These are phyloP conservation scores for Thunnus albacares DNA, from an alignment of 2,797 vertebrate species.

Conservation along the genomic window DNA sequence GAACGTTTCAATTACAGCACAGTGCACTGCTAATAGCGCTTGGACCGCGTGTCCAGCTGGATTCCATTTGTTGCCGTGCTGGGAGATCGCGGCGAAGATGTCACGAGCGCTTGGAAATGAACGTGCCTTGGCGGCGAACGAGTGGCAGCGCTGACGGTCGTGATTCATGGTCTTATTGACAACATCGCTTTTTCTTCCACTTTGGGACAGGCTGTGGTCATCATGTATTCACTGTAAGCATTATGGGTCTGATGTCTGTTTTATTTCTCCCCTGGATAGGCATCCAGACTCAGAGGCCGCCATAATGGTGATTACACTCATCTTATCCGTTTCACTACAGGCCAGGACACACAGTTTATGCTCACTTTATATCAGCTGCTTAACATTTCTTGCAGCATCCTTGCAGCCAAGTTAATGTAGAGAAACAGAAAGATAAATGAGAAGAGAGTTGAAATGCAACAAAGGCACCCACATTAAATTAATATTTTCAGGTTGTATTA, in stretches of 20 bases:
- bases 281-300: conserved; percentile 46
- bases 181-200: conserved; percentile 64
- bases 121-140: conserved; percentile 80
- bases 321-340: conserved; percentile 20
- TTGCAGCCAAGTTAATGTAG: conserved; percentile 6
- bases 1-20: conserved; percentile 75
- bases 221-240: conserved; percentile 58
- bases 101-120: conserved; percentile 70
- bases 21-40: conserved; percentile 73
- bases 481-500: neutral
- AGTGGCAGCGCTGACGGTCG: conserved; percentile 50
- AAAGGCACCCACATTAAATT: neutral
- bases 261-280: conserved; percentile 44
- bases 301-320: conserved; percentile 35
- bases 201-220: conserved; percentile 55
- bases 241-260: conserved; percentile 50
- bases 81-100: conserved; percentile 69
- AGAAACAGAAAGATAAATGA: neutral
- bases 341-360: conserved; percentile 66
- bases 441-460: neutral
- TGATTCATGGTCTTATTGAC: conserved; percentile 74
- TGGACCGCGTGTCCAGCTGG: conserved; percentile 78
- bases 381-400: conserved; percentile 19
- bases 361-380: conserved; percentile 34
- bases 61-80: conserved; percentile 76